These are phyloP conservation scores for Pseudomyrmex cubaensis DNA, from an alignment of 1,140 invertebrate genomes.

Conservation along the genomic window DNA sequence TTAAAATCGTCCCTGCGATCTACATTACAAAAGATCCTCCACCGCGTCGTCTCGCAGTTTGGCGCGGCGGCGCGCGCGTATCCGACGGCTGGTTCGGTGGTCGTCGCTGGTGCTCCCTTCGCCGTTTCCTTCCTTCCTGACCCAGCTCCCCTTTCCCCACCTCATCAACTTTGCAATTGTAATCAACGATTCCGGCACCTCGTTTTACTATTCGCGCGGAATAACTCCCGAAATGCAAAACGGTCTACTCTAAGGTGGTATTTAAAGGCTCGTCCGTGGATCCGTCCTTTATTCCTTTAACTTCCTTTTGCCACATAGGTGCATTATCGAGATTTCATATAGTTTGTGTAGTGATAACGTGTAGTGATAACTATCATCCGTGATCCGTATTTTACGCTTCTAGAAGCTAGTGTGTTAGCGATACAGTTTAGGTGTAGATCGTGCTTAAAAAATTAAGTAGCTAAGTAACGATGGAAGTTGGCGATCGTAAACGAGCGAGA, in stretches of 20 bases:
- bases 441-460: conserved; percentile 29
- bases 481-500: background rate
- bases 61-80: conserved; percentile 55
- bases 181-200: conserved; percentile 72
- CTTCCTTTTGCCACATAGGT: background rate
- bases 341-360: background rate
- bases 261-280: conserved; percentile 52
- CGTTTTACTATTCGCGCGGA: conserved; percentile 68
- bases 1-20: conserved; percentile 70
- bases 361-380: background rate
- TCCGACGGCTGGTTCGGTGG: conserved; percentile 27
- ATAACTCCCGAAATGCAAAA: conserved; percentile 68
- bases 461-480: conserved; percentile 18
- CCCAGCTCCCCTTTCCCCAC: conserved; percentile 7
- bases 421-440: background rate
- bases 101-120: conserved; percentile 43
- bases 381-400: background rate
- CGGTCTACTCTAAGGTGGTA: conserved; percentile 56
- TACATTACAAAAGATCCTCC: conserved; percentile 73
- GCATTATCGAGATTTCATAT: background rate
- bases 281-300: background rate
- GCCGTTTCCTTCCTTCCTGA: conserved; percentile 62
- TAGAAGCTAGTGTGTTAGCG: background rate
- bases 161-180: conserved; percentile 73
- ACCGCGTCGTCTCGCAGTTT: conserved; percentile 40